Percentiles rank a stretch among this genome's conserved stretches.
Conservation (phyloP, 2,113 vertebrate species). For the Agapornis roseicollis region DNA sequence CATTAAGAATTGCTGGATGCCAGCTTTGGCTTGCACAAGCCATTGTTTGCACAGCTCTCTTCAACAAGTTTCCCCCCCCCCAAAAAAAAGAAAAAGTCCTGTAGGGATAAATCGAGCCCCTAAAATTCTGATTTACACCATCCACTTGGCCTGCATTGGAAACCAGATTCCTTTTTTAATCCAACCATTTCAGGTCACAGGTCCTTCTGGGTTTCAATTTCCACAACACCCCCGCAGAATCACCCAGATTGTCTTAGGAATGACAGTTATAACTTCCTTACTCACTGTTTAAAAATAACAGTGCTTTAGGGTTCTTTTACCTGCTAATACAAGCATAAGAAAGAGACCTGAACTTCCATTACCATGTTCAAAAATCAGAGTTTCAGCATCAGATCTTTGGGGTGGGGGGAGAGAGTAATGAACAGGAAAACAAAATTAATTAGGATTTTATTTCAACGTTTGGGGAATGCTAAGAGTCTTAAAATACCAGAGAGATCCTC, state of each 20-base stretch:
- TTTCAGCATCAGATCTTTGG: background rate
- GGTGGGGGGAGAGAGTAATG: background rate
- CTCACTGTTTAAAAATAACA: slow-evolving; percentile 34
- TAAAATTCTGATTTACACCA: slow-evolving; percentile 2
- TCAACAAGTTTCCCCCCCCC: slow-evolving; percentile 67
- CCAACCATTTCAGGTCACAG: background rate
- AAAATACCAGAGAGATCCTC: background rate
- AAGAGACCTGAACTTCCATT: background rate
- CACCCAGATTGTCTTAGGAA: slow-evolving; percentile 13
- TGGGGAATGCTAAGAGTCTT: background rate
- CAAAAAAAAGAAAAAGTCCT: background rate
- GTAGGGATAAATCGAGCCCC: background rate
- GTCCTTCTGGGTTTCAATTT: background rate
- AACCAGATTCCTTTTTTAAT: background rate
- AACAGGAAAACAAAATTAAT: background rate
- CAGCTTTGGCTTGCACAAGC: slow-evolving; percentile 70
- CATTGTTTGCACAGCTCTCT: slow-evolving; percentile 71
- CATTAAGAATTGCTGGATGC: slow-evolving; percentile 75
- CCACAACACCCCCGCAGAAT: background rate
- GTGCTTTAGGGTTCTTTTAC: background rate
- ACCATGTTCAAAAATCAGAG: background rate
- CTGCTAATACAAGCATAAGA: background rate
- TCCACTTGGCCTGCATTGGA: background rate
- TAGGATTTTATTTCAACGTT: background rate
- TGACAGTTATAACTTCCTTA: background rate